Percentiles rank a stretch among this genome's conserved stretches.
phyloP scores from a whole-genome alignment of 2,113 vertebrate genomes.

The Onychostruthus taczanowskii region DNA sequence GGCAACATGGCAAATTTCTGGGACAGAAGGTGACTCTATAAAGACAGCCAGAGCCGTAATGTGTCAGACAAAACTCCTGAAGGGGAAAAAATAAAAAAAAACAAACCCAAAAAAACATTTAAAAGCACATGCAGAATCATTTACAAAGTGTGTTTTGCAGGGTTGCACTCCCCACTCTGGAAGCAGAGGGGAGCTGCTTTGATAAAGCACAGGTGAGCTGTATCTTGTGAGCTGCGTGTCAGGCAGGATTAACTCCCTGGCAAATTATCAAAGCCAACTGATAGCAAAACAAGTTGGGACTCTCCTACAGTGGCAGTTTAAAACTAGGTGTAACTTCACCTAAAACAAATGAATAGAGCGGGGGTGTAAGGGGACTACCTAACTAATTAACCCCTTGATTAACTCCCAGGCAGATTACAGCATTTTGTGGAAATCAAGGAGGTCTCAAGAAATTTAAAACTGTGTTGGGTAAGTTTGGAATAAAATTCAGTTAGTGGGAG shows the following conservation, averaged over 20 bases:
- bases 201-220: slow-evolving; percentile 52
- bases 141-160: slow-evolving; percentile 30
- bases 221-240: background rate
- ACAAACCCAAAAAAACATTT: background rate
- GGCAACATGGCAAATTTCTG: background rate
- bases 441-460: background rate
- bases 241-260: slow-evolving; percentile 57
- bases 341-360: slow-evolving; percentile 43
- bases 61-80: background rate
- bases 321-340: slow-evolving; percentile 46
- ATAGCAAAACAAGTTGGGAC: slow-evolving; percentile 71
- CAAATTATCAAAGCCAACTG: slow-evolving; percentile 67
- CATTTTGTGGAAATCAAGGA: background rate
- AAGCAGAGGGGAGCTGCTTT: slow-evolving; percentile 13
- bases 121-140: background rate
- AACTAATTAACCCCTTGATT: slow-evolving; percentile 18
- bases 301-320: slow-evolving; percentile 54
- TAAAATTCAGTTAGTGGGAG: background rate
- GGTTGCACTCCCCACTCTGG: background rate
- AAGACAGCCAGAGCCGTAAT: background rate
- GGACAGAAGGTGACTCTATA: slow-evolving; percentile 47
- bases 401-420: background rate
- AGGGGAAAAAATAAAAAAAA: background rate
- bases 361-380: slow-evolving; percentile 1
- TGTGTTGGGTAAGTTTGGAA: background rate